Evolutionary conservation across 2,113 vertebrate species (phyloP).

Genomic region (Sander vitreus): DNA sequence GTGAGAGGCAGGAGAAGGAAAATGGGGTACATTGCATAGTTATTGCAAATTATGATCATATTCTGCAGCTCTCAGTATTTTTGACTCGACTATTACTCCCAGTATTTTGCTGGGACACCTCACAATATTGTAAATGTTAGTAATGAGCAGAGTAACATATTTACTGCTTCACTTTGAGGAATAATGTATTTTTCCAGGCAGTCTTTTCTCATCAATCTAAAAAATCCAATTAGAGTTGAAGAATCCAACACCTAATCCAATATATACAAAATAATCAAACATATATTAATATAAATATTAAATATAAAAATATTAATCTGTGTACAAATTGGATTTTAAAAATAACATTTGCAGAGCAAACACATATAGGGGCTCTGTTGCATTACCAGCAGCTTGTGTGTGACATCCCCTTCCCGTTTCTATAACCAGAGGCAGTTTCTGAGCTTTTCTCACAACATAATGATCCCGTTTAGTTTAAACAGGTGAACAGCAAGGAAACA

Average conservation of each 20-base stretch:
- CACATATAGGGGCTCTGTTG: not conserved
- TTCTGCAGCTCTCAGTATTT: conserved; percentile 27
- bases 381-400: conserved; percentile 16
- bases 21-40: conserved; percentile 40
- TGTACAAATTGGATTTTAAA: conserved; percentile 26
- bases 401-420: not conserved
- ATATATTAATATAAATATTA: not conserved
- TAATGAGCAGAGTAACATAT: conserved; percentile 47
- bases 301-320: not conserved
- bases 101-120: conserved; percentile 14
- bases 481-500: not conserved
- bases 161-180: conserved; percentile 27
- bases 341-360: conserved; percentile 29
- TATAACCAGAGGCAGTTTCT: not conserved
- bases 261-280: not conserved
- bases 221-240: conserved; percentile 4
- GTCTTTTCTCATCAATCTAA: conserved; percentile 18
- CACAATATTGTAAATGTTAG: conserved; percentile 32
- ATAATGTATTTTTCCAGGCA: conserved; percentile 31
- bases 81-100: conserved; percentile 34
- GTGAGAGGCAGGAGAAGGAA: conserved; percentile 36
- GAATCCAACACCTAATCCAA: conserved; percentile 10
- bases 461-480: not conserved
- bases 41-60: conserved; percentile 40
- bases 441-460: conserved; percentile 3